Evolutionary conservation across 2,888 invertebrate species (phyloP).

Genomic region (Drosophila anomalata): DNA sequence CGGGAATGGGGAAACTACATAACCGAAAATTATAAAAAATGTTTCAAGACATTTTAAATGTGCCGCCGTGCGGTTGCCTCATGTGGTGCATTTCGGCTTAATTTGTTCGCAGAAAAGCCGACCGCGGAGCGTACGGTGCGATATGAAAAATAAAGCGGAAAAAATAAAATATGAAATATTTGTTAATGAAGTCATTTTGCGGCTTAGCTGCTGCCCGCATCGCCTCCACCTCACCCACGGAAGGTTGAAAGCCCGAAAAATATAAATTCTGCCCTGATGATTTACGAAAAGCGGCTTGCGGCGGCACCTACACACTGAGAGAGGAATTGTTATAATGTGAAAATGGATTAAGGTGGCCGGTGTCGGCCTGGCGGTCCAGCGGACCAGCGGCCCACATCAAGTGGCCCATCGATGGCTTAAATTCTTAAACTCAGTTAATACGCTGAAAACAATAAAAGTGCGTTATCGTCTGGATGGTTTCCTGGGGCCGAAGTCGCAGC

Average conservation of each 20-base stretch:
- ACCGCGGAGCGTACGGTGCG: constrained; percentile 12
- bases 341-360: constrained; percentile 18
- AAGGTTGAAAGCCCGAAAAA: constrained; percentile 22
- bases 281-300: constrained; percentile 55
- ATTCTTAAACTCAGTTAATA: constrained; percentile 61
- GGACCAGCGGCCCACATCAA: constrained; percentile 51
- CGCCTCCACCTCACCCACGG: constrained; percentile 47
- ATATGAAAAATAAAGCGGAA: constrained; percentile 20
- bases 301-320: constrained; percentile 43
- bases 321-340: constrained; percentile 27
- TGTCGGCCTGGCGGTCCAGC: neutral
- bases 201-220: constrained; percentile 59
- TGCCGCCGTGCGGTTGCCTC: constrained; percentile 39
- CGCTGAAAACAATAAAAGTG: constrained; percentile 38
- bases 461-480: constrained; percentile 56
- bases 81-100: constrained; percentile 68
- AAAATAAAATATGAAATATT: constrained; percentile 64
- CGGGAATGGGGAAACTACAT: neutral
- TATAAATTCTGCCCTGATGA: constrained; percentile 55
- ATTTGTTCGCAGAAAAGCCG: constrained; percentile 71
- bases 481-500: constrained; percentile 47
- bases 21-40: constrained; percentile 48
- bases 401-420: constrained; percentile 31
- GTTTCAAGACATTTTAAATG: constrained; percentile 21
- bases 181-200: constrained; percentile 75